Evolutionary conservation across 2,797 vertebrate genomes (phyloP), one percentile per base, ranked within the genome.

Genomic region (Gallinago solitaria): DNA sequence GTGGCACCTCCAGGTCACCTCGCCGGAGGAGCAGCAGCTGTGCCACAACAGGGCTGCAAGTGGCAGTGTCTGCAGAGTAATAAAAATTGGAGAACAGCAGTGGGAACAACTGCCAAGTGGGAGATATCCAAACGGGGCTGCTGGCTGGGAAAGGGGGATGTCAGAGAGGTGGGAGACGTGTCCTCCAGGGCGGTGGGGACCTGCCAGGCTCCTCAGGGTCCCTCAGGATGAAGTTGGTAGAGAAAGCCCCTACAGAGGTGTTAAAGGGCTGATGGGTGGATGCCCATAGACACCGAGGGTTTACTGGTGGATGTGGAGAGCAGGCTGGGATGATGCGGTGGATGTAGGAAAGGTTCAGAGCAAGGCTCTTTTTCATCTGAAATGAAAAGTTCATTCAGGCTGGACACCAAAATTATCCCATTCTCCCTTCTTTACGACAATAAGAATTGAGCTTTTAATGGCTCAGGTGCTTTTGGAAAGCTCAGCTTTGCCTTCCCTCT

Each of bases 41-140:
- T 92, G 95, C 89, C 93, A 51, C 68, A 35, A 11, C 86, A 9
- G 48, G 73, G 94, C 94, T 95, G 95, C 60, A 24, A 94, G 94
- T 2, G 93, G 89, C 95, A 90, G 59, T 77, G 93, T 93, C 94
- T 75, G 91, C 93, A 95, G 95, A 8, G 88, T 4, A 41, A 94
- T 80, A 60, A 50, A 53, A 6, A 35, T 2, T 51, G 0, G 21
- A 35, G 89, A 21, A 16, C 15, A n/a, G 33, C 68, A 5, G 30
- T 12, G 28, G 5, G 18, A 16, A 87, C 47, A 0, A 14, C 14
- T 3, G 54, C 81, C 88, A 3, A 6, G 56, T 0, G 24, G 51
- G 56, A 84, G 41, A 18, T 3, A 0, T 1, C 16, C 2, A 2
- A 39, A 4, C 6, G 6, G 35, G 56, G 41, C 2, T 56, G 61